A percentile compares a stretch with the other conserved stretches of the same genome.
Evolutionary conservation across 2,113 vertebrate genomes (phyloP).

Genomic region (Carassius gibelio): DNA sequence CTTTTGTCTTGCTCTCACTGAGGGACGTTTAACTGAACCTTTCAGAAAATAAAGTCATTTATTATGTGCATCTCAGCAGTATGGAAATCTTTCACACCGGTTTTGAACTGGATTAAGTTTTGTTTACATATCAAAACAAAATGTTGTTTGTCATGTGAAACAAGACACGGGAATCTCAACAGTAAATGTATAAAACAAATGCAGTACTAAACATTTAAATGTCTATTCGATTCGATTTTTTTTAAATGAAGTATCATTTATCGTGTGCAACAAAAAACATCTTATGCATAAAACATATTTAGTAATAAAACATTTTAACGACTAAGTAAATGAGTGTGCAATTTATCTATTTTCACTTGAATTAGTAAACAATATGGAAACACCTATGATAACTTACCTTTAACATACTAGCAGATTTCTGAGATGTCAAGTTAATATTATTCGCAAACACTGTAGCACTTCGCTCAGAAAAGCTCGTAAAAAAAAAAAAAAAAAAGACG

Average conservation of each 20-base stretch:
- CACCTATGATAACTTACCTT: conserved; percentile 13
- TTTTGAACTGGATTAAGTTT: too few relatives aligned
- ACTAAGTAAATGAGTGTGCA: background rate
- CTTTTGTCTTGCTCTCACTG: conserved; percentile 12
- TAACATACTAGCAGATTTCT: background rate
- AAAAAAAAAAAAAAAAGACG: background rate
- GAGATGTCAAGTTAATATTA: background rate
- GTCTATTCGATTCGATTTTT: background rate
- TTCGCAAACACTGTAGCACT: background rate
- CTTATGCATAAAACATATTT: background rate
- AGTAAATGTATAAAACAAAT: background rate
- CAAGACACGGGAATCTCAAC: too few relatives aligned
- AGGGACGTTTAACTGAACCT: conserved; percentile 31
- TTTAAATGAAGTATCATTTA: background rate
- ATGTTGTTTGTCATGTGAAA: too few relatives aligned
- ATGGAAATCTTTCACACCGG: background rate
- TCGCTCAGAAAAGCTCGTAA: background rate
- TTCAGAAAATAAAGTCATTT: conserved; percentile 3
- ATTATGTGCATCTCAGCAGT: background rate
- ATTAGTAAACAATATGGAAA: background rate
- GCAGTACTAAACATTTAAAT: background rate
- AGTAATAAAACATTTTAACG: background rate
- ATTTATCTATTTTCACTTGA: background rate
- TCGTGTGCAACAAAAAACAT: background rate
- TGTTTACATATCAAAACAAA: too few relatives aligned